Conservation (phyloP, 2,113 vertebrate species). For the Protobothrops flavoviridis region DNA sequence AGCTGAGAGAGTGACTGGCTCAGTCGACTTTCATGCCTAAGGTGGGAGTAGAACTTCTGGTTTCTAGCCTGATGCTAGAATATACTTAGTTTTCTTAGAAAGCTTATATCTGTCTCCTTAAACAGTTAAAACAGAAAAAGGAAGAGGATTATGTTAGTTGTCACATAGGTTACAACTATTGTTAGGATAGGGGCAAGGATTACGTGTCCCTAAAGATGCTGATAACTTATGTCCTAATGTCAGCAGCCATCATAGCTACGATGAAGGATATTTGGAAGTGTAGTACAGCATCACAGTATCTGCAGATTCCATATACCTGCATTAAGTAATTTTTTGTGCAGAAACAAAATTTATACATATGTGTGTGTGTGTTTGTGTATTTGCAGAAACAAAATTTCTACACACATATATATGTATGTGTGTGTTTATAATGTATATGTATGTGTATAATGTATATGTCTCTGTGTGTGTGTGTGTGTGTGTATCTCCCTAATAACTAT, state of each 20-base stretch:
- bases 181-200: background rate
- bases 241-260: background rate
- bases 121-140: background rate
- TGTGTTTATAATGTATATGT: too few relatives aligned
- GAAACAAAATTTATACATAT: background rate
- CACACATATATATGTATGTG: too few relatives aligned
- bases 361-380: too few relatives aligned
- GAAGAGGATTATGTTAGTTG: background rate
- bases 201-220: background rate
- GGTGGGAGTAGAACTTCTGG: background rate
- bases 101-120: background rate
- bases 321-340: background rate
- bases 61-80: background rate
- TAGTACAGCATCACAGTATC: background rate
- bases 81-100: background rate
- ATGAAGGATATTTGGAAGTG: background rate
- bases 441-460: too few relatives aligned
- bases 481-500: too few relatives aligned
- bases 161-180: background rate
- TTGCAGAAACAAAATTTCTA: too few relatives aligned
- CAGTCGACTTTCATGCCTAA: background rate
- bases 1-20: background rate
- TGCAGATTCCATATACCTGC: background rate
- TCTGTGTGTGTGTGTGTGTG: too few relatives aligned
- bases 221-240: background rate